Percentiles rank a stretch among this genome's conserved stretches.
Evolutionary conservation across 1,140 invertebrate species (phyloP).

Genomic region (Proales similis): DNA sequence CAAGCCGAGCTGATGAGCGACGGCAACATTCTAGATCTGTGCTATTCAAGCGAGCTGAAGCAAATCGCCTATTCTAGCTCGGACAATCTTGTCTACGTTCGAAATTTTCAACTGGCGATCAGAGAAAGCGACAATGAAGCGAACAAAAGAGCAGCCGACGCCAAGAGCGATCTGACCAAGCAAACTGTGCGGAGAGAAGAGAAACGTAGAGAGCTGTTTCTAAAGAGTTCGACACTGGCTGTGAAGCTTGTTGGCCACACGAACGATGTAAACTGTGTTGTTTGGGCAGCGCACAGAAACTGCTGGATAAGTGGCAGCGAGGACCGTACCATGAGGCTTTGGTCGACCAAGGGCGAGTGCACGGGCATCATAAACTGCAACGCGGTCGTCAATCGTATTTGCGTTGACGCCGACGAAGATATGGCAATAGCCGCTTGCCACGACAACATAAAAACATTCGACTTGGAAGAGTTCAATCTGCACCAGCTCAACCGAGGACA

Average conservation of each 20-base stretch:
- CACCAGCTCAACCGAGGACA: conserved; percentile 52
- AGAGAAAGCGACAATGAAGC: conserved; percentile 49
- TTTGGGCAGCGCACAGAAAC: conserved; percentile 45
- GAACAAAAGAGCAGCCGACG: conserved; percentile 46
- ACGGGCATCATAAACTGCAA: conserved; percentile 15
- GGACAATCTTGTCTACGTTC: conserved; percentile 52
- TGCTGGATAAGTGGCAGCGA: conserved; percentile 52
- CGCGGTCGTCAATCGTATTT: conserved; percentile 24
- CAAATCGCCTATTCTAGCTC: conserved; percentile 51
- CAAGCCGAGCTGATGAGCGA: conserved; percentile 44
- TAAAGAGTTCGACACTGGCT: background rate
- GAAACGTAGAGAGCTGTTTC: background rate
- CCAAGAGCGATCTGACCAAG: background rate
- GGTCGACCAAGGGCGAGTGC: conserved; percentile 39
- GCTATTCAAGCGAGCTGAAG: conserved; percentile 45
- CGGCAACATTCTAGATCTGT: conserved; percentile 50
- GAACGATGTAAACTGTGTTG: conserved; percentile 44
- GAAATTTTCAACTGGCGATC: conserved; percentile 47
- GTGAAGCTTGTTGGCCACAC: background rate
- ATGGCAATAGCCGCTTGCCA: conserved; percentile 23
- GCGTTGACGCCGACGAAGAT: conserved; percentile 17
- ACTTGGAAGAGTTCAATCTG: conserved; percentile 46
- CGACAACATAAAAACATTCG: conserved; percentile 46
- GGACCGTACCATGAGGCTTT: conserved; percentile 50
- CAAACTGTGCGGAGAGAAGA: background rate